A percentile compares a stretch with the other conserved stretches of the same genome.
Evolutionary conservation across 1,140 invertebrate species (phyloP).

Genomic region (Drosophila triauraria): DNA sequence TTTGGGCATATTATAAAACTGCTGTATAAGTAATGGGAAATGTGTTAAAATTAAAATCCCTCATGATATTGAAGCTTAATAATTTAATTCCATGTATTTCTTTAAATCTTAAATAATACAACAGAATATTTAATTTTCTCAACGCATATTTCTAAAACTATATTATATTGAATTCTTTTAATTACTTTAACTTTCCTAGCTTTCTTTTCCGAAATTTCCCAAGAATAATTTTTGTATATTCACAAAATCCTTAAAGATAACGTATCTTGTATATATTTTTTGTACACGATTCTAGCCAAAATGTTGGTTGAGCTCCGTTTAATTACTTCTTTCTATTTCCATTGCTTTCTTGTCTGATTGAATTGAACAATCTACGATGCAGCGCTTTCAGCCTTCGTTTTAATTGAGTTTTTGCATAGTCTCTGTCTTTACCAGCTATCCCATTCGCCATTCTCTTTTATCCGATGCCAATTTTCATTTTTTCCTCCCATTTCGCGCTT

Average conservation of each 20-base stretch:
- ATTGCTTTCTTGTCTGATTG: slow-evolving; percentile 25
- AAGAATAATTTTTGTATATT: no score
- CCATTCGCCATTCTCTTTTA: slow-evolving; percentile 37
- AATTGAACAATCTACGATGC: slow-evolving; percentile 45
- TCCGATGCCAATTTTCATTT: slow-evolving; percentile 40
- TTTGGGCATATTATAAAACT: no score
- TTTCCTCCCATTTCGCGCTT: slow-evolving; percentile 5
- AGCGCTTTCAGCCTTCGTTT: slow-evolving; percentile 21
- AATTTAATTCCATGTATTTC: no score
- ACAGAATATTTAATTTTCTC: not conserved
- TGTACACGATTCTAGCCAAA: not conserved
- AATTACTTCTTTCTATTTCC: slow-evolving; percentile 3
- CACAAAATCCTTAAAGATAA: not conserved
- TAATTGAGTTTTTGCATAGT: slow-evolving; percentile 57
- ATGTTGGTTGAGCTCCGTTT: slow-evolving; percentile 2
- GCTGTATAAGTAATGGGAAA: not conserved
- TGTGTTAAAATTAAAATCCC: not conserved
- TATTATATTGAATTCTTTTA: not conserved
- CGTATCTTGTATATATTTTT: no score
- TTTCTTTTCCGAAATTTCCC: no score
- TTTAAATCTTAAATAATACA: no score
- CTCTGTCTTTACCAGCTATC: slow-evolving; percentile 37
- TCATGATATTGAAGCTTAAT: not conserved
- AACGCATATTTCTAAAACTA: no score
- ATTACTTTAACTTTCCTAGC: not conserved